Evolutionary conservation across 2,888 invertebrate species (phyloP), one percentile per base, ranked within the genome.

Genomic region (Rhyacophila evoluta): DNA sequence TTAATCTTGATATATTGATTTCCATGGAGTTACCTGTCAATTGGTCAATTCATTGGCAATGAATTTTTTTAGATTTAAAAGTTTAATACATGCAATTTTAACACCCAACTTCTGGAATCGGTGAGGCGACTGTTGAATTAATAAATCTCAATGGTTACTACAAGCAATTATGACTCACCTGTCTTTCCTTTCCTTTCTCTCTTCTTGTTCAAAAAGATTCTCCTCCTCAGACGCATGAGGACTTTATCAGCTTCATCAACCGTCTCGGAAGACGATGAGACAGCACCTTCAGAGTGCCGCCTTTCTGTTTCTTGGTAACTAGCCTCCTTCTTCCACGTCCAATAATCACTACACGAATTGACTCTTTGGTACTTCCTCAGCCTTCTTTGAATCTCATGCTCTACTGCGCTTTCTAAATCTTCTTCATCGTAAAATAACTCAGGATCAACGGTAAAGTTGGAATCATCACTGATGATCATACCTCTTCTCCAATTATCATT

Each of bases 191-290:
- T 87, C 82, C 87, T 87, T 85, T 89, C 89, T 84, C 89, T 86
- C 72, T 87, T 86, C 85, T 88, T 89, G 85, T 89, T 90, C 84
- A 87, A 89, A 81, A 89, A 86, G 85, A 90, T 90, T 84, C 90
- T 87, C 84, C 90, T 87, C 85, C 88, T 88, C 83, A 90, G 85
- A 69, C 90, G 87, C 85, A 86, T 88, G 82, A 90, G 87, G 84
- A 90, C 87, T 79, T 88, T 85, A 85, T 90, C 90, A 76, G 89
- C 90, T 84, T 90, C 90, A 83, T 90, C 90, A 77, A 89, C 86
- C 85, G 90, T 90, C 84, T 90, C 90, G 29, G 90, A 90, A 55
- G 90, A 90, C 80, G 89, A 89, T 84, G 88, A 87, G 27, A 68
- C 55, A 12, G 77, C 79, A 12, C 82, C 80, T 78, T 82, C 82